Evolutionary conservation across 2,797 vertebrate genomes (phyloP).

Genomic region (Otolemur crassicaudatus): DNA sequence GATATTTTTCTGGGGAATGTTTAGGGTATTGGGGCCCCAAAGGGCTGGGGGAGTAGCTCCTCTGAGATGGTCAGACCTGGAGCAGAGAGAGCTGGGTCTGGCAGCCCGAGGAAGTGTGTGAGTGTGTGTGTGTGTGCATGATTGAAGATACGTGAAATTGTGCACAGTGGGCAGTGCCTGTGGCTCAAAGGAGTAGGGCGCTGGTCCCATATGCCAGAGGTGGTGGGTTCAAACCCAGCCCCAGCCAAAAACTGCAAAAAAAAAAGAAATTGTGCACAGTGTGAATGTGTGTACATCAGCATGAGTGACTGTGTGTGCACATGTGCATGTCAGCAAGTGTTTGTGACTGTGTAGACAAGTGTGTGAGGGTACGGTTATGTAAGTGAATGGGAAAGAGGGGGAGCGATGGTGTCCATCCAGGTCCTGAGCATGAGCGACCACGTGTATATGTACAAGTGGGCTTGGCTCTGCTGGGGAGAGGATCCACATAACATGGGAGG

Average conservation of each 20-base stretch:
- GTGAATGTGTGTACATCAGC: background rate
- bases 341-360: background rate
- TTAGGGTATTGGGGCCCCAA: background rate
- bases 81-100: background rate
- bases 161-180: too few species aligned
- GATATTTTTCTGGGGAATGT: background rate
- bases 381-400: background rate
- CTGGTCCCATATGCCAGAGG: too few species aligned
- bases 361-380: background rate
- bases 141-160: background rate
- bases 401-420: background rate
- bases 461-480: background rate
- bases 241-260: too few species aligned
- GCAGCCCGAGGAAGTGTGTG: background rate
- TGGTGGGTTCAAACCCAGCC: too few species aligned
- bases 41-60: background rate
- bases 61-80: background rate
- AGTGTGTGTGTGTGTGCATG: background rate
- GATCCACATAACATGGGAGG: background rate
- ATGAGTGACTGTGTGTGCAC: background rate
- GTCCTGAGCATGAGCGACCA: background rate
- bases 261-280: too few species aligned
- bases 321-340: background rate
- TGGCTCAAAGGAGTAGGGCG: too few species aligned
- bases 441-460: rapidly evolving